Evolutionary conservation across 2,113 vertebrate species (phyloP).

Genomic region (Pelvicachromis taeniatus): DNA sequence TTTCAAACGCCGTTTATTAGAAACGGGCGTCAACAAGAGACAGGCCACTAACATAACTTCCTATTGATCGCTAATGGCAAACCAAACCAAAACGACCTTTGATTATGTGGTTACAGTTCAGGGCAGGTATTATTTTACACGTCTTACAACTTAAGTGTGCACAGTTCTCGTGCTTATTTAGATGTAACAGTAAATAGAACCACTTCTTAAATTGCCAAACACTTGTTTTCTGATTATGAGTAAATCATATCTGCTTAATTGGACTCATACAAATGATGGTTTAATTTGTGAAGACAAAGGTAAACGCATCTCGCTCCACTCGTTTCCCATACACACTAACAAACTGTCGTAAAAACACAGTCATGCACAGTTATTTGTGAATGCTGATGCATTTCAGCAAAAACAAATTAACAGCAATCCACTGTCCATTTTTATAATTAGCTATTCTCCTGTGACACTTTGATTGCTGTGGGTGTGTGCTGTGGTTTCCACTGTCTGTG

Average conservation of each 20-base stretch:
- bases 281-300: neutral
- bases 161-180: rapidly evolving
- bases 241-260: neutral
- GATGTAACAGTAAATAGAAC: neutral
- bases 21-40: no score
- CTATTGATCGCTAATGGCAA: neutral
- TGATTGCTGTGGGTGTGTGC: neutral
- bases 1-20: no score
- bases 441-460: neutral
- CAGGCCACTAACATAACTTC: neutral
- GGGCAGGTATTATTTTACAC: neutral
- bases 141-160: neutral
- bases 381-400: neutral
- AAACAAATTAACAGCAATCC: neutral
- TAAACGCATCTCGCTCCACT: neutral
- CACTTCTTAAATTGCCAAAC: neutral
- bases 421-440: neutral
- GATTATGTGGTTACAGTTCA: neutral
- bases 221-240: rapidly evolving
- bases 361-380: neutral
- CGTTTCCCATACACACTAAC: neutral
- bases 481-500: neutral
- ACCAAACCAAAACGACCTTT: neutral
- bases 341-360: neutral
- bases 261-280: neutral